Percentiles rank a stretch among this genome's conserved stretches.
These are phyloP conservation scores for Chrysina gloriosa DNA, from an alignment of 2,888 invertebrate genomes.

Conservation along the genomic window DNA sequence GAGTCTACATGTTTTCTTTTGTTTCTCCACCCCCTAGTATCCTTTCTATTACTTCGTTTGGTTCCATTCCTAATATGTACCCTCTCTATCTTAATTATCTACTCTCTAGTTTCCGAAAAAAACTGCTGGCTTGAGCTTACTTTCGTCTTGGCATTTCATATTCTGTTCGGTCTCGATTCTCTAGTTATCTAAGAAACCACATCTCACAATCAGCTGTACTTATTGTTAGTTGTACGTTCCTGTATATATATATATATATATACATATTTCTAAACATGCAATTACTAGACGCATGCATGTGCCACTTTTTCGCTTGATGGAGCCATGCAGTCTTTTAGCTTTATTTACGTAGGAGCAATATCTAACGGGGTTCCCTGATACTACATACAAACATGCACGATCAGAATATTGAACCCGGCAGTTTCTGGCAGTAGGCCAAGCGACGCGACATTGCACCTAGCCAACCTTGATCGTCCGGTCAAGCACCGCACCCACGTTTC, in stretches of 20 bases:
- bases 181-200: no score
- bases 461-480: constrained; percentile 51
- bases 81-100: no score
- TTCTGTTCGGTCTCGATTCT: no score
- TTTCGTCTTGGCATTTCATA: no score
- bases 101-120: no score
- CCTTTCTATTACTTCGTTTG: no score
- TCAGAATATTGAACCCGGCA: constrained; percentile 51
- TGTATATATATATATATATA: not conserved
- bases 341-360: constrained; percentile 10
- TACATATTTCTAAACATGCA: not conserved
- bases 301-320: constrained; percentile 4
- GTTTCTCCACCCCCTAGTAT: no score
- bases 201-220: no score
- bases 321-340: constrained; percentile 29
- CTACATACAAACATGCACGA: not conserved
- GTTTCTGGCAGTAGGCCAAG: constrained; percentile 52
- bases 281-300: not conserved
- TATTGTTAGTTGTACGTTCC: no score
- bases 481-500: constrained; percentile 26
- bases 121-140: no score
- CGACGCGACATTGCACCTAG: constrained; percentile 47
- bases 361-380: constrained; percentile 18
- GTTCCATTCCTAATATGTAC: no score
- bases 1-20: no score